These are phyloP conservation scores for Taxidea taxus DNA, from an alignment of 2,113 vertebrate genomes.

Conservation along the genomic window DNA sequence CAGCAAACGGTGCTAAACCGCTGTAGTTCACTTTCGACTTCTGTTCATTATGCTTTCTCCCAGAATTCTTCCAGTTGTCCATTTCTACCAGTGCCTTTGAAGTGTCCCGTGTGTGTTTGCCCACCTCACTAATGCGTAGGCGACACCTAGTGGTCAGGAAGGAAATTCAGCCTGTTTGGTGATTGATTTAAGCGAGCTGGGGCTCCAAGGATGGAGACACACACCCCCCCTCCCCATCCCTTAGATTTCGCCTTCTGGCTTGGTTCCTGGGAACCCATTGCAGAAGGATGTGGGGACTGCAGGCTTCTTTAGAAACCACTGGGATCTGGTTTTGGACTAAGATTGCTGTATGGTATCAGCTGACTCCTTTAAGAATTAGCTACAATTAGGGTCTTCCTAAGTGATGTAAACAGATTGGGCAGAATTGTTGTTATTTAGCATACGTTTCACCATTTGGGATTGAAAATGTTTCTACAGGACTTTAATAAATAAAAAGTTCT, in stretches of 20 bases:
- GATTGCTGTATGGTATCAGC: not conserved
- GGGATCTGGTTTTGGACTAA: not conserved
- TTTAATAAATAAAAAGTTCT: not conserved
- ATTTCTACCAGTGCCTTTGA: not conserved
- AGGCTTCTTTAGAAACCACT: not conserved
- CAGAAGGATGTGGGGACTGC: not conserved
- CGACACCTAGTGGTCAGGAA: slow-evolving; percentile 64
- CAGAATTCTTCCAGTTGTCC: not conserved
- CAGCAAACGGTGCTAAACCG: not conserved
- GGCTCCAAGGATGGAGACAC: not conserved
- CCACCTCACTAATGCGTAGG: not conserved
- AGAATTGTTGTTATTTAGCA: not conserved
- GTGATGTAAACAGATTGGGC: not conserved
- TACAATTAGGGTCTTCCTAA: not conserved
- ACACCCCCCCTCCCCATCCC: not conserved
- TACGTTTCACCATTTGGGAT: not conserved
- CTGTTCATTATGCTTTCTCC: not conserved
- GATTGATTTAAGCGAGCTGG: not conserved
- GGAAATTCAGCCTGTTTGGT: not conserved
- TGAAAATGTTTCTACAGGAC: not conserved
- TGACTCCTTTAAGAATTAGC: not conserved
- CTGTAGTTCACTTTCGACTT: not conserved
- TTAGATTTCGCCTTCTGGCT: not conserved
- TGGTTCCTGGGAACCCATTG: not conserved
- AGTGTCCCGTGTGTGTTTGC: not conserved